Conservation (phyloP, 2,888 invertebrate genomes). For the Tiliacea citrago region DNA sequence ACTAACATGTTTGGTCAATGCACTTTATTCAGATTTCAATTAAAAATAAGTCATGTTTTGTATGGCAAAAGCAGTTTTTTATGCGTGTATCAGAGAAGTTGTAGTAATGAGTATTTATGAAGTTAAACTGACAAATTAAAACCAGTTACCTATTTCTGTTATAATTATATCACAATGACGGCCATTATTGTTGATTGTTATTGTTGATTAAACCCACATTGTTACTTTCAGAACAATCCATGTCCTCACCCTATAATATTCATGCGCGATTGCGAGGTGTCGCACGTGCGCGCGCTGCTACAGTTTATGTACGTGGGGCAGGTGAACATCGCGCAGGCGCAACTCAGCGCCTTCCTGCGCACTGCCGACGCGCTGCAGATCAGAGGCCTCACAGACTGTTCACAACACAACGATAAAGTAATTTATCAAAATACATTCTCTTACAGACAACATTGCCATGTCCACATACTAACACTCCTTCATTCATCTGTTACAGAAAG, state of each 20-base stretch:
- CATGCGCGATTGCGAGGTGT: constrained; percentile 95
- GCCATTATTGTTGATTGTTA: constrained; percentile 49
- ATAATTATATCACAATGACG: constrained; percentile 30
- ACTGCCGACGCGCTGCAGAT: constrained; percentile 95
- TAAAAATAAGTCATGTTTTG: constrained; percentile 9
- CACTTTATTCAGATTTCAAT: constrained; percentile 17
- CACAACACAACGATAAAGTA: constrained; percentile 90
- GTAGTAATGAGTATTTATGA: constrained; percentile 14
- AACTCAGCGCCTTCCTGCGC: constrained; percentile 93
- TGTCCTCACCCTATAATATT: constrained; percentile 96
- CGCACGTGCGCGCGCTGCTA: constrained; percentile 94
- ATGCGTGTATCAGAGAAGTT: constrained; percentile 15
- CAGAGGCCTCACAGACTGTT: constrained; percentile 94
- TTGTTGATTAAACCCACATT: constrained; percentile 58
- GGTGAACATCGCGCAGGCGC: constrained; percentile 95
- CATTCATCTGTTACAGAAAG: constrained; percentile 82
- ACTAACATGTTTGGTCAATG: constrained; percentile 21
- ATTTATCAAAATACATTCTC: constrained; percentile 43
- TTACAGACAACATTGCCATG: constrained; percentile 10
- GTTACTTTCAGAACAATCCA: constrained; percentile 93
- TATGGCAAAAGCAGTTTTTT: constrained; percentile 12
- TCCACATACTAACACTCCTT: constrained; percentile 18
- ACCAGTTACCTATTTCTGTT: constrained; percentile 47
- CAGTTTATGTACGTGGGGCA: constrained; percentile 97
- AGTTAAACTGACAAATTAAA: constrained; percentile 38